A percentile compares a stretch with the other conserved stretches of the same genome.
Conservation (phyloP, 2,888 invertebrate genomes). For the Abrostola triplasia region DNA sequence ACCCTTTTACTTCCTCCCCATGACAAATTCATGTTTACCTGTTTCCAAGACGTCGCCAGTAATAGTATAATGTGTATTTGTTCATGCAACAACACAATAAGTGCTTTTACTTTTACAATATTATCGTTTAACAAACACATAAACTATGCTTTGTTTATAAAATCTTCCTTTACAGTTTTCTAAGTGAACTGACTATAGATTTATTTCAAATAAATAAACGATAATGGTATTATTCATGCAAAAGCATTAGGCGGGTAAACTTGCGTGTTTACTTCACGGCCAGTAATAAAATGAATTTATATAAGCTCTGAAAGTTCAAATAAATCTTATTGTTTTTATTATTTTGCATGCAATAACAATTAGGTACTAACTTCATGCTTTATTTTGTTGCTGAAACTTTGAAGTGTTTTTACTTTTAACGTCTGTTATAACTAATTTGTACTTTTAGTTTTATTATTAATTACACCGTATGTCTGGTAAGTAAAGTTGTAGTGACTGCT, state of each 20-base stretch:
- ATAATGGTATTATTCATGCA: slow-evolving; percentile 29
- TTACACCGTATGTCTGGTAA: no score
- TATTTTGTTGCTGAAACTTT: neutral
- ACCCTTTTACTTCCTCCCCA: neutral
- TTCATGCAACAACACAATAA: slow-evolving; percentile 3
- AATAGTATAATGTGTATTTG: neutral
- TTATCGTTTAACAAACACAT: neutral
- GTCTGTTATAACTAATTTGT: neutral
- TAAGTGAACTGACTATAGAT: neutral
- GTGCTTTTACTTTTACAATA: neutral
- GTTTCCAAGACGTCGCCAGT: slow-evolving; percentile 1
- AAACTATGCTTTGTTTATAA: neutral
- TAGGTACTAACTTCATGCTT: slow-evolving; percentile 9
- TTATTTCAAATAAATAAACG: neutral
- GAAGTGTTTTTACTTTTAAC: neutral
- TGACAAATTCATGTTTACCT: neutral
- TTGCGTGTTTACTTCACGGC: slow-evolving; percentile 50
- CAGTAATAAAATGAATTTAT: slow-evolving; percentile 52
- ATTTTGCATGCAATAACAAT: slow-evolving; percentile 33
- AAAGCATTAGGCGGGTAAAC: slow-evolving; percentile 26
- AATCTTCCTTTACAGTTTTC: neutral
- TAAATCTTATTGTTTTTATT: slow-evolving; percentile 51
- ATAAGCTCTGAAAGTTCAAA: slow-evolving; percentile 42
- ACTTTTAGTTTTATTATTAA: neutral
- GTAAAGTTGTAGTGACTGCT: no score